Base-by-base conservation (phyloP, 1,140 invertebrate species). In the Notospermus geniculatus region DNA sequence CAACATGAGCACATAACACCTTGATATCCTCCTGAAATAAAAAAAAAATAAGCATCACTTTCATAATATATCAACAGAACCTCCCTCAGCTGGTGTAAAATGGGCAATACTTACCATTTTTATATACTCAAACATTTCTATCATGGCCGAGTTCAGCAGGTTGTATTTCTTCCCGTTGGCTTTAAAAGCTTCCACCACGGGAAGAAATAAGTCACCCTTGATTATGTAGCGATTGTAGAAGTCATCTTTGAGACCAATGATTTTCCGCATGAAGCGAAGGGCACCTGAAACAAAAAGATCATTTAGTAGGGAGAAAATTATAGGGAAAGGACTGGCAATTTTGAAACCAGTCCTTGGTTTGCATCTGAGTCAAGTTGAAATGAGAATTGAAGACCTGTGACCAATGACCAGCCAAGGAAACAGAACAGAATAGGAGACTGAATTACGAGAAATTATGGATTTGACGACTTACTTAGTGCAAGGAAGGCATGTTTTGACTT, bases 121-220 rank as follows among this genome's bases (percentile, higher is more conserved):
- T 60, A 99, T 97, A 83, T 96, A 99, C 83, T 99, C 97, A 85
- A 99, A 99, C 83, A 99, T 88, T 85, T 99, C 97, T 76, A 99
- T 87, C 77, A 99, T 95, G 61, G 97, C 96, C 17, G 97, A 99
- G 82, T 99, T 97, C 59, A 99, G 83, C 57, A 99, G 87, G 84
- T 99, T 99, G 81, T 99, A 99, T 76, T 93, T 88, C 66, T 93
- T 92, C 80, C 97, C 96, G 83, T 99, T 99, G 71, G 89, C 87
- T 74, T 93, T 88, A 78, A 99, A 97, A 62, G 95, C 92, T 80
- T 98, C 93, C 65, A 99, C 90, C 62, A 99, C 92, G 50, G 94
- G 95, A 63, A 91, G 89, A 83, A 99, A 95, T 25, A 98, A 83
- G 82, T 95, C 93, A 43, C 93, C 92, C 78, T 96, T 96, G 54